These are phyloP conservation scores for Calameuta pallipes DNA, from an alignment of 2,888 invertebrate genomes.

Conservation along the genomic window DNA sequence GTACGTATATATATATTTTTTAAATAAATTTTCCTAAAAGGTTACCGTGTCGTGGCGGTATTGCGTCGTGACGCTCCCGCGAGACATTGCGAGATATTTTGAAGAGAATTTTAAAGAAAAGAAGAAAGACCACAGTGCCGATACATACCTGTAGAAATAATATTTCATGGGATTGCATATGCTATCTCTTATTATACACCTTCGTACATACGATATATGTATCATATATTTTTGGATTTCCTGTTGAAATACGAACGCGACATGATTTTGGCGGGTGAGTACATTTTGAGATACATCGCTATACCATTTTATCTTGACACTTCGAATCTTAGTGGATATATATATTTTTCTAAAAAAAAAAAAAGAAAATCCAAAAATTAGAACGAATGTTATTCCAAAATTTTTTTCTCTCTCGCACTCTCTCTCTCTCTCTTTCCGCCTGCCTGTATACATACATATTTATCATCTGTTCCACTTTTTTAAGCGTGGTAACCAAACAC, in stretches of 20 bases:
- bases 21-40: conserved; percentile 7
- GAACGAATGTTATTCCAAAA: not conserved
- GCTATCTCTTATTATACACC: not conserved
- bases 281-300: conserved; percentile 1
- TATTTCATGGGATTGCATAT: not conserved
- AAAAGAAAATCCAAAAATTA: not conserved
- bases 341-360: not conserved
- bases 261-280: conserved; percentile 47
- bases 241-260: conserved; percentile 45
- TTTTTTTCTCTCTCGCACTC: not conserved
- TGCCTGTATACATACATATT: not conserved
- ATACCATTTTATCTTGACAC: not conserved
- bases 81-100: not conserved
- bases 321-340: not conserved
- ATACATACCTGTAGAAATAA: not conserved
- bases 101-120: not conserved
- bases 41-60: not conserved
- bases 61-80: not conserved
- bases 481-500: not conserved
- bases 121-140: not conserved
- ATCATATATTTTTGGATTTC: conserved; percentile 51
- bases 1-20: conserved; percentile 17
- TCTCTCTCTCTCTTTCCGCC: too few species aligned
- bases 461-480: not conserved
- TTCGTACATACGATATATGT: conserved; percentile 32